Conservation (phyloP, 2,797 vertebrate species). For the Synaphobranchus kaupii region DNA sequence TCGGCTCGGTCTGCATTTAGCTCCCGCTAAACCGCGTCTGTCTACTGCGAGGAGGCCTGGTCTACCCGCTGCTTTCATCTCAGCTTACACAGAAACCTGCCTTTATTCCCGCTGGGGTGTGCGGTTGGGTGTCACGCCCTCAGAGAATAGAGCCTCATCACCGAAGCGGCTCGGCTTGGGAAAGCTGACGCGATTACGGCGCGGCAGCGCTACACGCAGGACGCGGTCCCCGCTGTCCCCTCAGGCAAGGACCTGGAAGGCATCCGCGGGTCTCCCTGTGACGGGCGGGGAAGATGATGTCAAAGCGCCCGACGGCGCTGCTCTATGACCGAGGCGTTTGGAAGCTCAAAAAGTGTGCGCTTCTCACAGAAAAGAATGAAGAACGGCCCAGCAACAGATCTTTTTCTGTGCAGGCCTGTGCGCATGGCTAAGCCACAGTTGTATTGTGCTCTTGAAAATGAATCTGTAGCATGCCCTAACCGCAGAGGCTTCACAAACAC, state of each 20-base stretch:
- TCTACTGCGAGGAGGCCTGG: conserved; percentile 19
- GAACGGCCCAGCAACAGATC: not conserved
- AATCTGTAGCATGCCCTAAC: conserved; percentile 37
- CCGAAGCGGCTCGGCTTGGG: not conserved
- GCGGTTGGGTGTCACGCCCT: conserved; percentile 44
- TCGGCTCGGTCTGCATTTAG: conserved; percentile 52
- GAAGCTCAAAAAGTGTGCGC: not conserved
- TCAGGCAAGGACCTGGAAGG: not conserved
- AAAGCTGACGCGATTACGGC: conserved; percentile 2
- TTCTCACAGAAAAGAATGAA: conserved; percentile 15
- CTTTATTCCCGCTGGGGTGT: conserved; percentile 34
- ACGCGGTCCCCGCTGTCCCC: not conserved
- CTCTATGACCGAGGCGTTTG: not conserved
- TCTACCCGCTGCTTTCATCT: conserved; percentile 52
- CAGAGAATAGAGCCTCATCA: conserved; percentile 41
- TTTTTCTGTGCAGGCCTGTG: conserved; percentile 30
- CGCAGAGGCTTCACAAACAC: conserved; percentile 38
- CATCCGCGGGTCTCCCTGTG: not conserved
- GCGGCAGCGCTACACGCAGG: not conserved
- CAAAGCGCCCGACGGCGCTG: not conserved
- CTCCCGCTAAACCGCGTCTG: conserved; percentile 29
- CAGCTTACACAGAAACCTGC: conserved; percentile 40
- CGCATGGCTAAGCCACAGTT: conserved; percentile 46
- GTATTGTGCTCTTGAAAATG: conserved; percentile 49
- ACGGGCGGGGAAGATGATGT: not conserved